Conservation (phyloP, 2,888 invertebrate genomes). For the Idaea dimidiata region DNA sequence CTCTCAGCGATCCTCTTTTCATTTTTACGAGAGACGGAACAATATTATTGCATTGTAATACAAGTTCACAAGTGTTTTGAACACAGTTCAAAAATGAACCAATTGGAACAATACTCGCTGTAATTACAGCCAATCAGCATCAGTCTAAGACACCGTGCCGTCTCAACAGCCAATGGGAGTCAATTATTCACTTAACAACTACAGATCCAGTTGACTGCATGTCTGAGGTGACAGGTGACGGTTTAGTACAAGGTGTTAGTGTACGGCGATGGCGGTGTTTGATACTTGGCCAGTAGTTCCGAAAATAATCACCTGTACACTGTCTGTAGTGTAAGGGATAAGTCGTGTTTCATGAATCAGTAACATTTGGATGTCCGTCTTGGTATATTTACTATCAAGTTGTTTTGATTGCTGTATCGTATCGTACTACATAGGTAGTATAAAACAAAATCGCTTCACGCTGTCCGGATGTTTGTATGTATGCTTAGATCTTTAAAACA, state of each 20-base stretch:
- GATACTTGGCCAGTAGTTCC: neutral
- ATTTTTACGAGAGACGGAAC: no score
- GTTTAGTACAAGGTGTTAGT: neutral
- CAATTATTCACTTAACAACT: neutral
- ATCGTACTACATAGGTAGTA: no score
- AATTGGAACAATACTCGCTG: neutral
- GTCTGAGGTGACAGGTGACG: neutral
- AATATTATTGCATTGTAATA: no score
- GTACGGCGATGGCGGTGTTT: neutral
- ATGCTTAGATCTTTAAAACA: no score
- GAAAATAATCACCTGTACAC: neutral
- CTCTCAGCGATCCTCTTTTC: no score
- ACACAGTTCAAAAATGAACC: neutral
- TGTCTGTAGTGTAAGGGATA: neutral
- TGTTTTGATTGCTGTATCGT: neutral
- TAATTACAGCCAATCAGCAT: neutral
- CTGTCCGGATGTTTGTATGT: no score
- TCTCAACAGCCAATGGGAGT: conserved; percentile 1
- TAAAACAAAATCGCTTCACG: no score
- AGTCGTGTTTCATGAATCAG: neutral
- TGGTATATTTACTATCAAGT: neutral
- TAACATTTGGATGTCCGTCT: neutral
- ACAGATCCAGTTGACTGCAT: neutral
- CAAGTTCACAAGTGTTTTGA: no score
- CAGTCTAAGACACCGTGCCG: neutral